Evolutionary conservation across 2,113 vertebrate species (phyloP), one percentile per base, ranked within the genome.

Genomic region (Picathartes gymnocephalus): DNA sequence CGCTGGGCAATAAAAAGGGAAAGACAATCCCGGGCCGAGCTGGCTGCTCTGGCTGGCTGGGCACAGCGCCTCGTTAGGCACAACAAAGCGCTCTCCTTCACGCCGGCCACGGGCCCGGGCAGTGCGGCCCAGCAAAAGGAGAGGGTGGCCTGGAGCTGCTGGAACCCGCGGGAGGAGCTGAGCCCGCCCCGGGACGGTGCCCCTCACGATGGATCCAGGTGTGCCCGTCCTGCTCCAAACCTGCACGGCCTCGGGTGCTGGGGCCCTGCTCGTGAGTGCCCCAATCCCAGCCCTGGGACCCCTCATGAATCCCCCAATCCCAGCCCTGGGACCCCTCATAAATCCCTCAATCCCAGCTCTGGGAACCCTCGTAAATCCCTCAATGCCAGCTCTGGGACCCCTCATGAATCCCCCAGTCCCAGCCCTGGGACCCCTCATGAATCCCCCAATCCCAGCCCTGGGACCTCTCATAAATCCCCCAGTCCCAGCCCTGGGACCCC

Each of bases 1-100:
- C 58, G 86, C 95, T 90, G 94, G 81, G 94, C 91, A 91, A 91
- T 95, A 91, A 95, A 96, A 81, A 76, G 61, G 31, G 7, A 72
- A 58, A 95, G 94, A 39, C 73, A 79, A 85, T 57, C 76, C 89
- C 15, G 5, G 65, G 83, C 73, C 18, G 83, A 91, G 91, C 81
- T 37, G 74, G 81, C 90, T 82, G 94, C 91, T 88, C 39, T 6
- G 45, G 77, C 92, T 42, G 92, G 91, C 39, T 68, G 91, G 86
- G 80, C 83, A 88, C 11, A 44, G 88, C 16, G 47, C 79, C 91
- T 92, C 40, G 77, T 92, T 96, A 81, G 81, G 86, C 73, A 85
- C 81, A 40, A 72, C 15, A 1, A 82, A 86, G 61, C 1, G 80
- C 60, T 89, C 64, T 65, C 47, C 88, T 70, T 24, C 56, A 77